These are phyloP conservation scores for Anadara kagoshimensis DNA, from an alignment of 1,140 invertebrate genomes.

Conservation along the genomic window DNA sequence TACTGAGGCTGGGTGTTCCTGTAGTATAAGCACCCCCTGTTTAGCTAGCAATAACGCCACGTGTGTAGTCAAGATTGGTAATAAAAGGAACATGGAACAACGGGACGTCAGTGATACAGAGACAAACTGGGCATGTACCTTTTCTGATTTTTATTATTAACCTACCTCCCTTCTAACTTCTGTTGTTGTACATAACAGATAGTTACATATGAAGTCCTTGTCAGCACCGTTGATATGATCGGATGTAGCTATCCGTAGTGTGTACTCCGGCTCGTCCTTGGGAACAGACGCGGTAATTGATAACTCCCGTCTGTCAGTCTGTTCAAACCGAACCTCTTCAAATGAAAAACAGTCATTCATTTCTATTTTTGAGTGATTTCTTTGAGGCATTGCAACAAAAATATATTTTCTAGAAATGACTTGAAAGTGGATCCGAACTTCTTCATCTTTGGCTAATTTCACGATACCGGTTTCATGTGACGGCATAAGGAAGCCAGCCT, in stretches of 20 bases:
- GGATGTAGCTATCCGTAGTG: slow-evolving; percentile 4
- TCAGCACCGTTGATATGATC: neutral
- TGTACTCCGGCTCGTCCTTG: slow-evolving; percentile 1
- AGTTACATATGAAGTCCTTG: slow-evolving; percentile 9
- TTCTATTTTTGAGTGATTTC: neutral
- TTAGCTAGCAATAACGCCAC: too few species aligned
- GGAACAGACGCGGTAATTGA: slow-evolving; percentile 1
- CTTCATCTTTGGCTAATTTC: slow-evolving; percentile 10
- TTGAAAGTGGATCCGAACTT: slow-evolving; percentile 27
- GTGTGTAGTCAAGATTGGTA: too few species aligned
- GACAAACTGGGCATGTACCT: too few species aligned
- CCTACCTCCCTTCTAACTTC: neutral
- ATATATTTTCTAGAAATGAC: neutral
- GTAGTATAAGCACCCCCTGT: too few species aligned
- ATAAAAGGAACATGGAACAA: too few species aligned
- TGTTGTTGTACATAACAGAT: neutral
- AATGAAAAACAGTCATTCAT: slow-evolving; percentile 9
- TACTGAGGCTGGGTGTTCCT: too few species aligned
- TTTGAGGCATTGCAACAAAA: slow-evolving; percentile 5
- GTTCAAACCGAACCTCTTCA: slow-evolving; percentile 8
- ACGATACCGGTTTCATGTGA: slow-evolving; percentile 27
- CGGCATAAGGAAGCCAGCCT: slow-evolving; percentile 37
- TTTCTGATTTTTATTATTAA: too few species aligned
- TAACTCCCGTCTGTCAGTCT: slow-evolving; percentile 2
- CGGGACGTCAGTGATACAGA: too few species aligned